A percentile compares a stretch with the other conserved stretches of the same genome.
Evolutionary conservation across 1,140 invertebrate genomes (phyloP).

Genomic region (Aphidius gifuensis): DNA sequence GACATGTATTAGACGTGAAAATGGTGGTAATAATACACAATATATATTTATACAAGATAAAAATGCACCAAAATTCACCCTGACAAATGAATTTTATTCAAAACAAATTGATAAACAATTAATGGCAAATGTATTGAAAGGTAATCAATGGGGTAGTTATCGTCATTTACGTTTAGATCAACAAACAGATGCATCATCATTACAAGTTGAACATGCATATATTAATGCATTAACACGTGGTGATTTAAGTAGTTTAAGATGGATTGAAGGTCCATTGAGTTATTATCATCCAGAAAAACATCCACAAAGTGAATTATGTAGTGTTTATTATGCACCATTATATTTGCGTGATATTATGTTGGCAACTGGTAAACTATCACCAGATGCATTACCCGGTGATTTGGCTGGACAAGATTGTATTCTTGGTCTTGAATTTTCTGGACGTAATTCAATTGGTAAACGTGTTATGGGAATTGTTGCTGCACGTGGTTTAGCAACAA

Average conservation of each 20-base stretch:
- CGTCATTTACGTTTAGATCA: constrained; percentile 71
- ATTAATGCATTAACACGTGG: constrained; percentile 87
- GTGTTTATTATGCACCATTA: constrained; percentile 88
- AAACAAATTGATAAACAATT: constrained; percentile 73
- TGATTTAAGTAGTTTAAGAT: constrained; percentile 86
- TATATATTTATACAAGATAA: constrained; percentile 68
- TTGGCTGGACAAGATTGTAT: constrained; percentile 87
- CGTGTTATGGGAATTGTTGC: constrained; percentile 92
- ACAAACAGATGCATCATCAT: constrained; percentile 57
- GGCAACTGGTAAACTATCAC: constrained; percentile 90
- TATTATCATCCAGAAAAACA: constrained; percentile 54
- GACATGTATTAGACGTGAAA: constrained; percentile 84
- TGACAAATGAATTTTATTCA: constrained; percentile 58
- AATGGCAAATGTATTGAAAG: constrained; percentile 76
- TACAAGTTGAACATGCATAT: constrained; percentile 84
- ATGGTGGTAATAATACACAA: constrained; percentile 73
- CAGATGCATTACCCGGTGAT: constrained; percentile 89
- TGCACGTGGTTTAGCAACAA: constrained; percentile 87
- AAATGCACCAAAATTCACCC: constrained; percentile 61
- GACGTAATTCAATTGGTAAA: constrained; percentile 68
- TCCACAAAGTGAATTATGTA: constrained; percentile 67
- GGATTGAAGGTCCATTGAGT: constrained; percentile 85
- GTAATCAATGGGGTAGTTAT: constrained; percentile 80
- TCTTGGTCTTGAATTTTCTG: constrained; percentile 91
- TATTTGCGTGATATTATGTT: constrained; percentile 97